Percentiles rank a stretch among this genome's conserved stretches.
Evolutionary conservation across 2,113 vertebrate genomes (phyloP).

Genomic region (Sphyrna mokarran): DNA sequence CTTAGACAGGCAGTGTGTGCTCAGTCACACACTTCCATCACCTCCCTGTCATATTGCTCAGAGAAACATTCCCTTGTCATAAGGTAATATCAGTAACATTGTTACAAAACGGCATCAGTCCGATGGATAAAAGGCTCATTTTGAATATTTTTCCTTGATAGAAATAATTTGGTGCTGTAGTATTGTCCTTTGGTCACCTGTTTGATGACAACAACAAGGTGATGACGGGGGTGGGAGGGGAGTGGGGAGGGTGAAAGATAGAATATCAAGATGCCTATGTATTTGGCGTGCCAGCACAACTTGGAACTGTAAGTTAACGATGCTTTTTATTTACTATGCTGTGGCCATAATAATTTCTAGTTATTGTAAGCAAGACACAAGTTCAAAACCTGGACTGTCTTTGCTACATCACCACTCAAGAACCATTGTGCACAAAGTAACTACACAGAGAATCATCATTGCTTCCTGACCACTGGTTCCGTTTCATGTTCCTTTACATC

Average conservation of each 20-base stretch:
- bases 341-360: neutral
- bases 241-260: neutral
- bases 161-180: neutral
- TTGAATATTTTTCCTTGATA: neutral
- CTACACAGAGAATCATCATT: neutral
- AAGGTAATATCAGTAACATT: neutral
- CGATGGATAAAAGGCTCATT: neutral
- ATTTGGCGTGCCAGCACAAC: neutral
- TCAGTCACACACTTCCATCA: neutral
- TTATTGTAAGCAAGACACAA: neutral
- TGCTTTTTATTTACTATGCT: neutral
- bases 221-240: no score
- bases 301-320: neutral
- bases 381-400: neutral
- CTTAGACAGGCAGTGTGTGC: neutral
- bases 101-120: neutral
- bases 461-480: neutral
- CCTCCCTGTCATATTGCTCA: neutral
- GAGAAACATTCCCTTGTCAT: neutral
- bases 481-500: neutral
- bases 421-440: neutral
- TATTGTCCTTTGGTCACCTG: neutral
- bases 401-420: neutral
- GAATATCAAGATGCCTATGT: neutral
- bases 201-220: neutral